Conservation (phyloP, 2,113 vertebrate genomes). For the Clinocottus analis region DNA sequence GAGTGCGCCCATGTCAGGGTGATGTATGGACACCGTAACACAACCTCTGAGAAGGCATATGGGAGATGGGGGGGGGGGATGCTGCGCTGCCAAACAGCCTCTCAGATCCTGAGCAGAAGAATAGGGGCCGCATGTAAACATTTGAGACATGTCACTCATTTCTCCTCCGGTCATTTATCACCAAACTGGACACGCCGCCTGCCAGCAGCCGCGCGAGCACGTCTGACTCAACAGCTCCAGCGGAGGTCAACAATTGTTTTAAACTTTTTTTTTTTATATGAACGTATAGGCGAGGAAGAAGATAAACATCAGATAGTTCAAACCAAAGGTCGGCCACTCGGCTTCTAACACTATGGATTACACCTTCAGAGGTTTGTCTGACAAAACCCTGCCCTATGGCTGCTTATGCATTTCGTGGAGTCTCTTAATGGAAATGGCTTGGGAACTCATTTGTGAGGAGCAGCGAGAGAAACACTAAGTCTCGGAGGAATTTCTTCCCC, state of each 20-base stretch:
- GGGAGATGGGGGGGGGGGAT: slow-evolving; percentile 44
- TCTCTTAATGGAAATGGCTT: slow-evolving; percentile 66
- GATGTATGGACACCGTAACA: slow-evolving; percentile 84
- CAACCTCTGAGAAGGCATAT: slow-evolving; percentile 72
- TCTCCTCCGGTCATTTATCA: slow-evolving; percentile 63
- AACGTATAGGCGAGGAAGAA: background rate
- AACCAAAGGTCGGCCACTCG: slow-evolving; percentile 55
- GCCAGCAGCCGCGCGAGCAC: slow-evolving; percentile 20
- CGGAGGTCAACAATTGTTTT: background rate
- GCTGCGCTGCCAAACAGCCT: slow-evolving; percentile 56
- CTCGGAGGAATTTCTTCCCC: slow-evolving; percentile 82
- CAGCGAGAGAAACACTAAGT: slow-evolving; percentile 79
- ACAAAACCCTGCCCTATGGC: slow-evolving; percentile 68
- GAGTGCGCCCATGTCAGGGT: slow-evolving; percentile 81
- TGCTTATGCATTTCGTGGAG: slow-evolving; percentile 36
- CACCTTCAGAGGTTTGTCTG: slow-evolving; percentile 68
- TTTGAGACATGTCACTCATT: slow-evolving; percentile 75
- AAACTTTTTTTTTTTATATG: background rate
- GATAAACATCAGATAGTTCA: slow-evolving; percentile 27
- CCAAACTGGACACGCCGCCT: slow-evolving; percentile 10
- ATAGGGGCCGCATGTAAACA: slow-evolving; percentile 81
- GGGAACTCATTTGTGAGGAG: slow-evolving; percentile 67
- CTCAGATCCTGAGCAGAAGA: slow-evolving; percentile 65
- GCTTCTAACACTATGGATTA: slow-evolving; percentile 73
- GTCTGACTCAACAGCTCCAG: background rate